phyloP scores from a whole-genome alignment of 92 coral and sea anemone species.

The Porites lobata region DNA sequence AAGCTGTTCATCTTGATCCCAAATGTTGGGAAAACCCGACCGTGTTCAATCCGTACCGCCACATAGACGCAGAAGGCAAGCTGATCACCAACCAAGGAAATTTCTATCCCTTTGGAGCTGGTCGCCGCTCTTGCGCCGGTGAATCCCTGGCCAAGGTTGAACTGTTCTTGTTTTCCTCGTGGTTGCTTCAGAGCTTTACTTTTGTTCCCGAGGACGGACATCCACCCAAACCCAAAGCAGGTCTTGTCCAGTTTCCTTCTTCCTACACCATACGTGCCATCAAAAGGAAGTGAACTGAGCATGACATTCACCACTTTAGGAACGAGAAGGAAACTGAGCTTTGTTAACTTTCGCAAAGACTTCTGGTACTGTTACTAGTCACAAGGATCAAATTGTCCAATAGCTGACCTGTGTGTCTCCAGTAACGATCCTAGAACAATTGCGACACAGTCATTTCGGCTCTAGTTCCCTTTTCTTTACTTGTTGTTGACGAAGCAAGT shows the following conservation, averaged over 20 bases:
- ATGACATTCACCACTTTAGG: neutral
- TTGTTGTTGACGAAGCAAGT: no score
- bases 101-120: slow-evolving; percentile 71
- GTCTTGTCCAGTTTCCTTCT: neutral
- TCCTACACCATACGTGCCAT: neutral
- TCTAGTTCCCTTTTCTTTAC: no score
- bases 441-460: no score
- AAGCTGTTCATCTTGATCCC: slow-evolving; percentile 18
- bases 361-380: no score
- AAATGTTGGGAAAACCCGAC: slow-evolving; percentile 23
- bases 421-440: no score
- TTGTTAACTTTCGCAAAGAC: no score
- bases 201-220: neutral
- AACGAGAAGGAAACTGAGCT: no score
- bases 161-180: neutral
- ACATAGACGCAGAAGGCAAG: slow-evolving; percentile 54
- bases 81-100: slow-evolving; percentile 33
- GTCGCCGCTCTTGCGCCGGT: slow-evolving; percentile 66
- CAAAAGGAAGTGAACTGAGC: neutral
- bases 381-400: no score
- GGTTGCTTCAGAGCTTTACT: neutral
- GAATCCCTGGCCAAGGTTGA: slow-evolving; percentile 48
- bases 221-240: neutral
- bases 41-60: slow-evolving; percentile 42
- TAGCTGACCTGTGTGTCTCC: no score